Evolutionary conservation across 2,888 invertebrate species (phyloP), one percentile per base, ranked within the genome.

Genomic region (Bugulina stolonifera): DNA sequence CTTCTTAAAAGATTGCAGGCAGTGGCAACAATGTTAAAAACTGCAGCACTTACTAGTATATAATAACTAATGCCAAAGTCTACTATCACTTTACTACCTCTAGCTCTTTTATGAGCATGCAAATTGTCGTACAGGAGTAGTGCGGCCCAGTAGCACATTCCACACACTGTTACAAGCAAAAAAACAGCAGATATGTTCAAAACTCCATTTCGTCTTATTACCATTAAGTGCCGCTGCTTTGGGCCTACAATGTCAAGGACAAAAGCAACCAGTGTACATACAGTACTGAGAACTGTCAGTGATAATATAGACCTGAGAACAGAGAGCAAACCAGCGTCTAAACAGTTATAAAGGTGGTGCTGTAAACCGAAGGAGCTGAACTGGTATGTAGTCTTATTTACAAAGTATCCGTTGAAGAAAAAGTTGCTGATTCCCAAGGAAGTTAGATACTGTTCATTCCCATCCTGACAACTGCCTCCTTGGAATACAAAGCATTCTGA

Each of bases 101-200:
- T 54, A 23, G 70, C 70, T 54, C 54, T n/a, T 29, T 54, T 54
- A 25, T 54, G 70, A 2, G 18, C 23, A 32, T 34, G 64, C n/a
- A 64, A 64, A 27, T 64, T 64, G n/a, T 32, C 64, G 14, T 32
- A 3, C 5, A 70, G 27, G 3, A 70, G 52, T 5, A 32, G 22
- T 2, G 70, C 54, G 14, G 52, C 43, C 70, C 70, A 70, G 52
- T 70, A 70, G 52, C 70, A 70, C 27, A 70, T n/a, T 23, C 52
- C 70, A 70, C 43, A 54, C 10, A 70, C 52, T 5, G 70, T 70
- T 25, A 43, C 70, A n/a, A 70, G 14, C 23, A 70, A 5, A 29
- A 54, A 23, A 2, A 70, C 52, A 23, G 70, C 43, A 35, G 54
- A 23, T 23, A 70, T 70, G 52, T 54, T 70, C 5, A 70, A 29